phyloP scores from a whole-genome alignment of 92 coral and sea anemone species.

The Umimayanthus chanpuru region DNA sequence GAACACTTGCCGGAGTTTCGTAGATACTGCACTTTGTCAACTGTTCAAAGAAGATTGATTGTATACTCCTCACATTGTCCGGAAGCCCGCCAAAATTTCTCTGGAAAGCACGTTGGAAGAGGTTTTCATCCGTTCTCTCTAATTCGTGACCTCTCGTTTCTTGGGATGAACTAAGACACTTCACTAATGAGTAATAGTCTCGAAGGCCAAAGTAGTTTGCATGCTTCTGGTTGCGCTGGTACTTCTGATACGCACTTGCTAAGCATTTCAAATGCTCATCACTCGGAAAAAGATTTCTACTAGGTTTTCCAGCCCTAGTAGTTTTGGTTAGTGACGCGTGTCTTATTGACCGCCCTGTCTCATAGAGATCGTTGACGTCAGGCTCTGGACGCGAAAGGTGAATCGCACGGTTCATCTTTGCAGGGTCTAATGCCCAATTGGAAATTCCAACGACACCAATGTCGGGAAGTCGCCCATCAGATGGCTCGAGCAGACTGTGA shows the following conservation, averaged over 20 bases:
- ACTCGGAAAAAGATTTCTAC: not conserved
- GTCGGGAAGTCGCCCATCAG: conserved; percentile 17
- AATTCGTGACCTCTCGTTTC: not conserved
- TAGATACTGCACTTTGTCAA: conserved; percentile 6
- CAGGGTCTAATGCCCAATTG: conserved; percentile 40
- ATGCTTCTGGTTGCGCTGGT: conserved; percentile 19
- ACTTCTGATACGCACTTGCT: conserved; percentile 25
- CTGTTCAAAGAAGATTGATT: not conserved
- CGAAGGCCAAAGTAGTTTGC: conserved; percentile 44
- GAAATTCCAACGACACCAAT: conserved; percentile 29
- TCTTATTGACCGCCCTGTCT: conserved; percentile 20
- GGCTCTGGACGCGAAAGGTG: conserved; percentile 46
- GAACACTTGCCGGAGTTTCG: not conserved
- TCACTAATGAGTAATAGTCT: conserved; percentile 37
- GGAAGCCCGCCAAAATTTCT: conserved; percentile 29
- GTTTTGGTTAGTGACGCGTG: not conserved
- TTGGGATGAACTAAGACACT: conserved; percentile 20
- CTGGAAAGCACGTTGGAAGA: conserved; percentile 30
- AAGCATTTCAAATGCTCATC: conserved; percentile 14
- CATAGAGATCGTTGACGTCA: conserved; percentile 5
- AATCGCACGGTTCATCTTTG: conserved; percentile 48
- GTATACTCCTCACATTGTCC: not conserved
- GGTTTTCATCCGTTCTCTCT: not conserved
- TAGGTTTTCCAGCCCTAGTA: not conserved
- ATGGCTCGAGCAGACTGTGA: conserved; percentile 32